Evolutionary conservation across 2,888 invertebrate species (phyloP).

Genomic region (Drosophila pseudotakahashii): DNA sequence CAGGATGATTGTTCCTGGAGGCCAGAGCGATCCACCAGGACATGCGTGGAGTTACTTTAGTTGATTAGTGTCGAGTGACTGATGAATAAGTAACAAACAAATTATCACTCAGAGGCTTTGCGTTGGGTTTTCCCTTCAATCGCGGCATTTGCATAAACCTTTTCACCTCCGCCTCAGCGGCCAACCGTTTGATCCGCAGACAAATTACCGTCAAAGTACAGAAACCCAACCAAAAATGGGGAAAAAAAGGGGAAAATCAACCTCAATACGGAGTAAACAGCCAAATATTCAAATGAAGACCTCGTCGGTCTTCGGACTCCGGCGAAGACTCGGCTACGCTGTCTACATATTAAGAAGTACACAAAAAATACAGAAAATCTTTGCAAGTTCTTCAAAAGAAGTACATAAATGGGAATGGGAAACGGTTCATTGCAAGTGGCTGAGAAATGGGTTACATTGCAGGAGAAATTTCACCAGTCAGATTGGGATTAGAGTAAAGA

Average conservation of each 20-base stretch:
- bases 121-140: slow-evolving; percentile 24
- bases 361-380: slow-evolving; percentile 9
- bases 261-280: slow-evolving; percentile 32
- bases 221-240: not conserved
- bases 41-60: slow-evolving; percentile 68
- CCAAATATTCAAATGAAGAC: slow-evolving; percentile 57
- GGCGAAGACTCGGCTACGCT: slow-evolving; percentile 29
- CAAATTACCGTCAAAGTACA: slow-evolving; percentile 53
- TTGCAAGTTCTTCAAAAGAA: slow-evolving; percentile 14
- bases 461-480: slow-evolving; percentile 7
- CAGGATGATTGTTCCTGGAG: slow-evolving; percentile 63
- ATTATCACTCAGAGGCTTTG: slow-evolving; percentile 47
- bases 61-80: slow-evolving; percentile 77
- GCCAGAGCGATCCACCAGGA: slow-evolving; percentile 25
- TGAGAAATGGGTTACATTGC: slow-evolving; percentile 11
- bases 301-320: slow-evolving; percentile 1
- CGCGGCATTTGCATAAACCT: slow-evolving; percentile 53
- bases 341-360: slow-evolving; percentile 57
- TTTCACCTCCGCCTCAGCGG: slow-evolving; percentile 20
- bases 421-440: slow-evolving; percentile 5
- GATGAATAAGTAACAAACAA: slow-evolving; percentile 67
- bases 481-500: not conserved
- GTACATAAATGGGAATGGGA: slow-evolving; percentile 9
- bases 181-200: slow-evolving; percentile 62
- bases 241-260: slow-evolving; percentile 28